Conservation (phyloP, 2,113 vertebrate species). For the Smithornis capensis region DNA sequence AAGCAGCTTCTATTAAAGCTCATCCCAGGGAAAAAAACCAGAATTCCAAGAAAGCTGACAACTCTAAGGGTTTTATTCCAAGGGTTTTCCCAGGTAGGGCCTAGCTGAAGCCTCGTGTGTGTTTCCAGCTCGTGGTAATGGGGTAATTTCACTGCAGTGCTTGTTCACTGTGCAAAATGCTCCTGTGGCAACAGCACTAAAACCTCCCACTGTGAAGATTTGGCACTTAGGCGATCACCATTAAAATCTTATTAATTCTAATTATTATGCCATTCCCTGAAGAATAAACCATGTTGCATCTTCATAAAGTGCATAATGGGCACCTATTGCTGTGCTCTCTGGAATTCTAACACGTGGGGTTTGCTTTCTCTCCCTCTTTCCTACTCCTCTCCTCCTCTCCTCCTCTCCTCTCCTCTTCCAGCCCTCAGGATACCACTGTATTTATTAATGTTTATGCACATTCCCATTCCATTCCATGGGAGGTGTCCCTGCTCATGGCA, state of each 20-base stretch:
- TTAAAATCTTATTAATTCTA: constrained; percentile 65
- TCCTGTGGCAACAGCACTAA: constrained; percentile 43
- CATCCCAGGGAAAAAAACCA: neutral
- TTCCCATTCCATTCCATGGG: no score
- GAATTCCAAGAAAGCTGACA: neutral
- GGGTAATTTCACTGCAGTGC: constrained; percentile 26
- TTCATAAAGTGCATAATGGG: constrained; percentile 1
- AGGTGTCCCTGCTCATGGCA: no score
- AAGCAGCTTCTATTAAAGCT: neutral
- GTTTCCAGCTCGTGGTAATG: constrained; percentile 25
- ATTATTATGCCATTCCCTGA: constrained; percentile 55
- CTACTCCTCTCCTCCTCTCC: neutral
- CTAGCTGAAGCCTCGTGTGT: neutral
- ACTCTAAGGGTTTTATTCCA: neutral
- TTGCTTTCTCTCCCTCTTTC: neutral
- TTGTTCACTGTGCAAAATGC: constrained; percentile 39
- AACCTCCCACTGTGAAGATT: constrained; percentile 49
- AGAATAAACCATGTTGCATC: constrained; percentile 45
- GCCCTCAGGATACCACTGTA: neutral
- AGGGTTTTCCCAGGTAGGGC: neutral
- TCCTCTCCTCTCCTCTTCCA: neutral
- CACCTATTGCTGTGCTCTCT: neutral
- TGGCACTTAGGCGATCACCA: constrained; percentile 56
- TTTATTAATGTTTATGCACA: neutral
- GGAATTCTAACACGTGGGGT: neutral